phyloP scores from a whole-genome alignment of 2,888 invertebrate genomes.

The Eremobia ochroleuca region DNA sequence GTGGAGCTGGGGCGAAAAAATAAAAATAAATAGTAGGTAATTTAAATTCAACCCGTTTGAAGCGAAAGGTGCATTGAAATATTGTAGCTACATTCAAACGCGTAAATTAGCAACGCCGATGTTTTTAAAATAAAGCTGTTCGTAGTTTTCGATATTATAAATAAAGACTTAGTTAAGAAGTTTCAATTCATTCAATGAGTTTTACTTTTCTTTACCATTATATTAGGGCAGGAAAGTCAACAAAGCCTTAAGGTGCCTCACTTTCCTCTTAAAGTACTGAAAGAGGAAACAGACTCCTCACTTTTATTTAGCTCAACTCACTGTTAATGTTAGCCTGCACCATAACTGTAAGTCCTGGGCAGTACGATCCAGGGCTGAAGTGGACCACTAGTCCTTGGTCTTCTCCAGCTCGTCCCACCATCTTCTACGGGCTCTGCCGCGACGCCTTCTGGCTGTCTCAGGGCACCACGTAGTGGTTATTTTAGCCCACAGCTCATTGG shows the following conservation, averaged over 20 bases:
- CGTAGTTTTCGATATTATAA: not conserved
- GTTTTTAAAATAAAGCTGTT: conserved; percentile 7
- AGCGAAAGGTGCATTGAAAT: conserved; percentile 34
- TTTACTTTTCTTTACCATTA: not conserved
- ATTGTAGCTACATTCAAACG: conserved; percentile 33
- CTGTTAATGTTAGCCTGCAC: no score
- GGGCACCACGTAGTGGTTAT: no score
- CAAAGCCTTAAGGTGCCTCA: no score
- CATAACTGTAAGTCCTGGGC: no score
- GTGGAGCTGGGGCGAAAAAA: conserved; percentile 27
- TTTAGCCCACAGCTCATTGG: no score
- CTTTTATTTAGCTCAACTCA: not conserved
- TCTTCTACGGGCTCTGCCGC: no score
- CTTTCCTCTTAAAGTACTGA: not conserved
- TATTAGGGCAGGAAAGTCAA: not conserved
- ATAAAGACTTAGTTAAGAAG: not conserved
- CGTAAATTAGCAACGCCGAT: conserved; percentile 4
- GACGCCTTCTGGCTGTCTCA: no score
- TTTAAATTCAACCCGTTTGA: conserved; percentile 56
- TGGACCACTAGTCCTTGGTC: no score
- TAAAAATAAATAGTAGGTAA: conserved; percentile 52
- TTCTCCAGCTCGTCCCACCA: no score
- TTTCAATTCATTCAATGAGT: not conserved
- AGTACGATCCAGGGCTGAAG: no score
- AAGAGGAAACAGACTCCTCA: not conserved